These are phyloP conservation scores for Acrocephalus kingi DNA, from an alignment of 2,113 vertebrate species.

Conservation along the genomic window DNA sequence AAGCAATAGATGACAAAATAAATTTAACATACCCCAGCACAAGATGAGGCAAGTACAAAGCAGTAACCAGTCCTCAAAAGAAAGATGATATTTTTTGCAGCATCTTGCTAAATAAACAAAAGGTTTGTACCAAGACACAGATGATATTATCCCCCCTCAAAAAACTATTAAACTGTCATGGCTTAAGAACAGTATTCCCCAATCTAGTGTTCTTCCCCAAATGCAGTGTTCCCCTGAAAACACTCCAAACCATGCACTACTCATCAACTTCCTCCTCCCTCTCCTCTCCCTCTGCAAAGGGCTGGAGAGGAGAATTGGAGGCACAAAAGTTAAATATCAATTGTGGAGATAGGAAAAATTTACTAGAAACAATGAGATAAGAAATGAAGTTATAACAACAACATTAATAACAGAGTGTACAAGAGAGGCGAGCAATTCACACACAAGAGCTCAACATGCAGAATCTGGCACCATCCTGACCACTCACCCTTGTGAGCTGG, in stretches of 20 bases:
- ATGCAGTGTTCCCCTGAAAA: background rate
- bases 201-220: background rate
- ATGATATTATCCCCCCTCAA: background rate
- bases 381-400: background rate
- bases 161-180: background rate
- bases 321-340: background rate
- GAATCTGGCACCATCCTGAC: background rate
- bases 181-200: background rate
- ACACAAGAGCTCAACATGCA: background rate
- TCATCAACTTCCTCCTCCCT: background rate
- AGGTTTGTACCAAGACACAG: background rate
- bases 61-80: background rate
- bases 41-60: background rate
- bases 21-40: background rate
- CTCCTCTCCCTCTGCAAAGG: background rate
- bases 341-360: background rate
- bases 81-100: background rate
- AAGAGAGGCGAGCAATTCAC: background rate
- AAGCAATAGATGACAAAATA: background rate
- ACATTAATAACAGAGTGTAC: background rate
- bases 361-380: background rate
- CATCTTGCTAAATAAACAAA: background rate
- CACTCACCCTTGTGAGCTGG: background rate
- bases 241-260: fast-evolving
- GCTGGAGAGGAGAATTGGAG: background rate